These are phyloP conservation scores for Anomalospiza imberbis DNA, from an alignment of 2,797 vertebrate species.

Conservation along the genomic window DNA sequence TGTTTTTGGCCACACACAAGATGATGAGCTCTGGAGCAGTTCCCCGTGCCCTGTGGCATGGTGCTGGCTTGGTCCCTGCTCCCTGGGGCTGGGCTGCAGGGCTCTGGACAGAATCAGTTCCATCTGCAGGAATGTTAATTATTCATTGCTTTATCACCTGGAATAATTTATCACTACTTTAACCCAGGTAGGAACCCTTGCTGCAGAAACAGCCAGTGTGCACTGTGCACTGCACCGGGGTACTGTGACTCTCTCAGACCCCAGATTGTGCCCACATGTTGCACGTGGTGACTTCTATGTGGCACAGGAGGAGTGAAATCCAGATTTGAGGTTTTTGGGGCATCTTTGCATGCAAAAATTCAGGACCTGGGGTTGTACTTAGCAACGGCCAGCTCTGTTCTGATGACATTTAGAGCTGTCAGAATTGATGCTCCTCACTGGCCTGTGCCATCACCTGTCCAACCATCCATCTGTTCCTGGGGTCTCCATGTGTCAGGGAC, in stretches of 20 bases:
- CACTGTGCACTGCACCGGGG: background rate
- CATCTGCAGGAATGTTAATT: background rate
- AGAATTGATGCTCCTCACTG: background rate
- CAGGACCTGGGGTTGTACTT: background rate
- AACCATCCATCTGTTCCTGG: background rate
- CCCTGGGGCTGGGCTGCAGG: background rate
- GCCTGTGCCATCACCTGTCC: background rate
- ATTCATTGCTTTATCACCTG: background rate
- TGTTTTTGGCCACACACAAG: fast-evolving
- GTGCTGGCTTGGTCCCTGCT: background rate
- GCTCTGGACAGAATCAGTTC: background rate
- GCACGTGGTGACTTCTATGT: background rate
- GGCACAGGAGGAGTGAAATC: background rate
- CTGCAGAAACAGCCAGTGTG: background rate
- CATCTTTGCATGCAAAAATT: background rate
- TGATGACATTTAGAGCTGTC: background rate
- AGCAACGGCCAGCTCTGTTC: background rate
- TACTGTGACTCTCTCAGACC: background rate
- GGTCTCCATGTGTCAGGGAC: background rate
- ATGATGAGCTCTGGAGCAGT: background rate
- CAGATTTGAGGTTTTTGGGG: background rate
- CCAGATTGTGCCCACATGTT: fast-evolving
- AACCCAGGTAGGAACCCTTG: background rate
- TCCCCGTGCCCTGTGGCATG: background rate
- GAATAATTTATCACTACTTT: background rate